A percentile compares a stretch with the other conserved stretches of the same genome.
Conservation (phyloP, 1,140 invertebrate genomes). For the Trichoplusia ni region DNA sequence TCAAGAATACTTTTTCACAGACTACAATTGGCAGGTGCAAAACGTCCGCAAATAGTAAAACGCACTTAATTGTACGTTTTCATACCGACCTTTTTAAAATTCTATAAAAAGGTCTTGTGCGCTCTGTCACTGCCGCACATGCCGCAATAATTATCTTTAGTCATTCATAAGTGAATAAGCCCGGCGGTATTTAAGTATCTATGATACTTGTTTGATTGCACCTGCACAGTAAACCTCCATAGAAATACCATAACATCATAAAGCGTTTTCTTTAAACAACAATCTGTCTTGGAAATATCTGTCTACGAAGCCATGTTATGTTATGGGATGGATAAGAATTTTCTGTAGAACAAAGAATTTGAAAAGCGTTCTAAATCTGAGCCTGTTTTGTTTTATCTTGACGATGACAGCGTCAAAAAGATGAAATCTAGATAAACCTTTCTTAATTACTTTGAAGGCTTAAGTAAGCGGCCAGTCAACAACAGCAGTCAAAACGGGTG, state of each 20-base stretch:
- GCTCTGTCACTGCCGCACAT: not conserved
- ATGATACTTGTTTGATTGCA: constrained; percentile 21
- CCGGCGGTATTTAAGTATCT: constrained; percentile 15
- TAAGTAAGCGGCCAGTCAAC: not conserved
- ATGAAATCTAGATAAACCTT: constrained; percentile 16
- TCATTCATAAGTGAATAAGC: constrained; percentile 29
- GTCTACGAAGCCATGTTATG: too few species aligned
- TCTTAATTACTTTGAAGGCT: constrained; percentile 8
- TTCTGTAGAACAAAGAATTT: too few species aligned
- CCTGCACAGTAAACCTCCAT: constrained; percentile 1
- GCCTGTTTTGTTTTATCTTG: not conserved
- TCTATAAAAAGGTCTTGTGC: constrained; percentile 14
- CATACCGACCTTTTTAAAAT: constrained; percentile 5
- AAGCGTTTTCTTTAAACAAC: not conserved
- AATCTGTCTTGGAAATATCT: not conserved
- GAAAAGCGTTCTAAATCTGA: not conserved
- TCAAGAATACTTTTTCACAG: constrained; percentile 5
- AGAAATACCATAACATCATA: not conserved
- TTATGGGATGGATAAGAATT: too few species aligned
- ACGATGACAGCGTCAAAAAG: constrained; percentile 7
- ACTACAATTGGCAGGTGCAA: constrained; percentile 14
- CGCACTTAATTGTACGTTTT: constrained; percentile 18
- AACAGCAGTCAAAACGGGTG: constrained; percentile 14
- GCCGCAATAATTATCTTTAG: constrained; percentile 17
- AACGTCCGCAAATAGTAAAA: constrained; percentile 10